phyloP scores from a whole-genome alignment of 2,888 invertebrate species.

The Aphidius colemani region DNA sequence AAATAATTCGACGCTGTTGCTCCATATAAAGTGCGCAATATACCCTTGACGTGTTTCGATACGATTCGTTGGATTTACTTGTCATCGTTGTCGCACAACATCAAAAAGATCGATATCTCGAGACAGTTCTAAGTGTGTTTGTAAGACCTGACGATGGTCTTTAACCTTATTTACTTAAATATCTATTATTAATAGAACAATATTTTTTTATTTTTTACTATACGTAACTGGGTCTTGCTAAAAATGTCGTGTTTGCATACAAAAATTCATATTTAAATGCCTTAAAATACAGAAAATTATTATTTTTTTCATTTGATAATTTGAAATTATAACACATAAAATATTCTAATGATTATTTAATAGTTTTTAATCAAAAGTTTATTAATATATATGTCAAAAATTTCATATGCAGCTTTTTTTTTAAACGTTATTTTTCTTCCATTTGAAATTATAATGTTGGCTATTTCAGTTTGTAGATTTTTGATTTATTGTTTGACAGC shows the following conservation, averaged over 20 bases:
- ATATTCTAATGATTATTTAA: too few relatives aligned
- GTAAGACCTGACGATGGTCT: slow-evolving; percentile 31
- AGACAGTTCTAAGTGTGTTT: slow-evolving; percentile 23
- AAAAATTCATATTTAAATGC: too few relatives aligned
- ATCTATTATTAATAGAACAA: neutral
- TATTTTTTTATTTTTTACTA: neutral
- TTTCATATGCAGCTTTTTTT: too few relatives aligned
- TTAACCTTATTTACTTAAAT: slow-evolving; percentile 32
- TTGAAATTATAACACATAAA: too few relatives aligned
- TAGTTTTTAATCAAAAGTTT: too few relatives aligned
- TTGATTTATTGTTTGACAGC: neutral
- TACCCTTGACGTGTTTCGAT: slow-evolving; percentile 41
- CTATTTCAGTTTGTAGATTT: neutral
- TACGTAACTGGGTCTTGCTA: neutral
- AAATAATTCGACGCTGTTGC: slow-evolving; percentile 8
- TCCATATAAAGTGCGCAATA: slow-evolving; percentile 20
- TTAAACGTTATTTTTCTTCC: neutral
- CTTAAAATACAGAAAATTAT: neutral
- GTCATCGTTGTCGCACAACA: slow-evolving; percentile 35
- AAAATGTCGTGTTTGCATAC: too few relatives aligned
- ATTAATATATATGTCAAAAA: too few relatives aligned
- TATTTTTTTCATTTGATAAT: neutral
- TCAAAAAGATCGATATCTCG: slow-evolving; percentile 44
- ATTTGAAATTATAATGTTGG: neutral
- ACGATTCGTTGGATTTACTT: slow-evolving; percentile 37